These are phyloP conservation scores for Gadus macrocephalus DNA, from an alignment of 2,113 vertebrate species.

Conservation along the genomic window DNA sequence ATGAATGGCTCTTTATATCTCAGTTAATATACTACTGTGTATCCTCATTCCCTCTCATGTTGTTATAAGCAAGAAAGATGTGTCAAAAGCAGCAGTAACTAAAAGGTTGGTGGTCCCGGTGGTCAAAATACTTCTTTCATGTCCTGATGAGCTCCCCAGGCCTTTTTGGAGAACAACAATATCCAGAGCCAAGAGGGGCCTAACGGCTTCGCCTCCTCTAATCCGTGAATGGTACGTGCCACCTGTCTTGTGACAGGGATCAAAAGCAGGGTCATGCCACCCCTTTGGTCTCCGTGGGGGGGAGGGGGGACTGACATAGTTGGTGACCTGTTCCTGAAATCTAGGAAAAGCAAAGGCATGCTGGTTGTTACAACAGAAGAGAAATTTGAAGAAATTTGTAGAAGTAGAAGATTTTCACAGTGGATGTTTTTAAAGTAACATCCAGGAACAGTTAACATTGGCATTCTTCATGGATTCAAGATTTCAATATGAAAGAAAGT, in stretches of 20 bases:
- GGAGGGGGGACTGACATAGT: constrained; percentile 1
- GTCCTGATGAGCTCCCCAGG: constrained; percentile 5
- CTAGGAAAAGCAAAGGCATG: too few relatives aligned
- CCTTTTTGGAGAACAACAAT: background rate
- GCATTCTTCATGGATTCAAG: too few relatives aligned
- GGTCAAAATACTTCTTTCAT: background rate
- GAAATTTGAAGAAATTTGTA: too few relatives aligned
- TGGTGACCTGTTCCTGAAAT: background rate
- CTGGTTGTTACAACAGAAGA: too few relatives aligned
- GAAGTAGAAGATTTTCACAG: too few relatives aligned
- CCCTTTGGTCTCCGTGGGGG: constrained; percentile 9
- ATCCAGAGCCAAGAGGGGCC: constrained; percentile 7
- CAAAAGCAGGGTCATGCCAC: constrained; percentile 19
- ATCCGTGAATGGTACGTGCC: constrained; percentile 19
- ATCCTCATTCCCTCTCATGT: too few relatives aligned
- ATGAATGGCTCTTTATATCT: too few relatives aligned
- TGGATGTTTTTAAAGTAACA: too few relatives aligned
- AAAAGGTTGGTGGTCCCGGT: background rate
- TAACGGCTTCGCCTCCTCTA: background rate
- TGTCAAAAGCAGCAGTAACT: background rate
- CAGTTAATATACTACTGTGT: too few relatives aligned
- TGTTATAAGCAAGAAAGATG: background rate
- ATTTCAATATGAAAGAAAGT: too few relatives aligned
- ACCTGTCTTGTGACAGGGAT: constrained; percentile 30
- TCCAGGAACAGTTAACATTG: too few relatives aligned